Base-by-base conservation (phyloP, 2,797 vertebrate genomes). In the Lagodon rhomboides region DNA sequence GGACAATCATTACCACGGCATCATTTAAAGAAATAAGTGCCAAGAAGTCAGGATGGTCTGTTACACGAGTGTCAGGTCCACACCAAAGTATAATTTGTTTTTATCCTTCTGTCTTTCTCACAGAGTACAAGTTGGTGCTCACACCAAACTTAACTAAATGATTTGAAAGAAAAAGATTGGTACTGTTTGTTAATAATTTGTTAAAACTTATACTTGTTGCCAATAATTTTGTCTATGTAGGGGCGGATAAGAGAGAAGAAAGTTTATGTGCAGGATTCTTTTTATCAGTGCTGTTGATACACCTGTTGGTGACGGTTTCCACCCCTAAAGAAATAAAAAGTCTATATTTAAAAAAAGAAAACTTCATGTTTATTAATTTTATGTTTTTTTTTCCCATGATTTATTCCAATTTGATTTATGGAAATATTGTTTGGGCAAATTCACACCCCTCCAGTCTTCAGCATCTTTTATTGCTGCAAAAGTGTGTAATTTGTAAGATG, bases 11-110 rank as follows among this genome's bases (percentile, higher is more conserved):
- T 34, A n/a, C 44, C 69, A 76, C 12, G 1, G 54, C 61, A 41
- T 56, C 10, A 25, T 50, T 71, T 71, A 46, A 53, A 60, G 41
- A 84, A 80, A 47, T 65, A 82, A 86, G 77, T 87, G 83, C 70
- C 87, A 75, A 77, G 23, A 73, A 79, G 44, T 79, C 66, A 15
- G 30, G 53, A 38, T 49, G 58, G 41, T 80, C 46, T 77, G 74
- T 77, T 65, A 30, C 69, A 49, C 13, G 23, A 50, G 27, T 59
- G 54, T 65, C 17, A 1, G 46, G 38, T 64, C 46, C 51, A 46
- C 61, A 68, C 83, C 84, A 87, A 85, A 88, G 79, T 74, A 55
- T 11, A 23, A 25, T 22, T 44, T 22, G 30, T 44, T 51, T 55
- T 38, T 50, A 16, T 77, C 30, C 58, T 75, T 77, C 25, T 75